phyloP scores from a whole-genome alignment of 2,113 vertebrate genomes.

The Zootoca vivipara region DNA sequence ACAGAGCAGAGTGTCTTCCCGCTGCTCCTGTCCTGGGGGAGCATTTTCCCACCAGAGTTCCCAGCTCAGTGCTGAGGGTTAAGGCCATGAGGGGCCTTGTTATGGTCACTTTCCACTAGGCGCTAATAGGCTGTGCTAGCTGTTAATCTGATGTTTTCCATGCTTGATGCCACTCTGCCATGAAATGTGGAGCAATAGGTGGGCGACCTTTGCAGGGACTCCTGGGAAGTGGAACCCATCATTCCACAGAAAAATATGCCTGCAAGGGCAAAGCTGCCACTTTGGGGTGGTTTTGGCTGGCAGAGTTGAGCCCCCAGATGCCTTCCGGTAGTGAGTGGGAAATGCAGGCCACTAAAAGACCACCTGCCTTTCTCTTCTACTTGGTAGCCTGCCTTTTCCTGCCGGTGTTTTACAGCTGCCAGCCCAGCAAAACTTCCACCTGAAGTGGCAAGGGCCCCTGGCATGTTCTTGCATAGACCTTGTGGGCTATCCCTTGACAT shows the following conservation, averaged over 20 bases:
- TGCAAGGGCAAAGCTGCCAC: conserved; percentile 18
- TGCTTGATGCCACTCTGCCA: background rate
- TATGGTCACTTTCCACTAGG: background rate
- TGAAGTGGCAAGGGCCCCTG: background rate
- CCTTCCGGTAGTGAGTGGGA: background rate
- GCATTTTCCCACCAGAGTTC: fast-evolving
- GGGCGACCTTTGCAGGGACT: background rate
- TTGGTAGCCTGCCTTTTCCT: background rate
- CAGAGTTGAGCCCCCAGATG: background rate
- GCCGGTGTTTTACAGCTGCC: background rate
- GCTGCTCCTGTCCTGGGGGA: fast-evolving
- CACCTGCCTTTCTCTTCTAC: background rate
- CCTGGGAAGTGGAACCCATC: background rate
- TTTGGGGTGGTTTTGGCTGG: background rate
- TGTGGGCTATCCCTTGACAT: too few relatives aligned
- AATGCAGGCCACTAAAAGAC: background rate
- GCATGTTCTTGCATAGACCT: background rate
- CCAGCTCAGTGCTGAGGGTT: fast-evolving
- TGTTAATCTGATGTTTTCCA: background rate
- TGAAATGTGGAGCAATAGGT: fast-evolving
- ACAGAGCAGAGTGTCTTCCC: background rate
- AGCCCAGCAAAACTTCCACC: background rate
- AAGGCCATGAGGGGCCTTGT: too few relatives aligned
- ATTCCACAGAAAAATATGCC: background rate
- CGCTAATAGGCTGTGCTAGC: conserved; percentile 2